Evolutionary conservation across 1,140 invertebrate genomes (phyloP).

Genomic region (Danaus melanippus): DNA sequence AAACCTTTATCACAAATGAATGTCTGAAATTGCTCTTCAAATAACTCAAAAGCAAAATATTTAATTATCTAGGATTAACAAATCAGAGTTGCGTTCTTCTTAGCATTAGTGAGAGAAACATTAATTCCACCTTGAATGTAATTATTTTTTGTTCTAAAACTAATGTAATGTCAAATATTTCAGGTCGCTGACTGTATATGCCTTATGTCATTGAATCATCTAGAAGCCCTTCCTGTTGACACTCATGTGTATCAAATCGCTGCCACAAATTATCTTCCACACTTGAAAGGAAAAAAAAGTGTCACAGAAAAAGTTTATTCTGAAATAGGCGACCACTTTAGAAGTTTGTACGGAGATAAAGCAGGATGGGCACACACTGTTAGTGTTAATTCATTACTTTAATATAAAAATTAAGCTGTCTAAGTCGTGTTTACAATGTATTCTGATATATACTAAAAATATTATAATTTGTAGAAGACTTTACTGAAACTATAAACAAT

Average conservation of each 20-base stretch:
- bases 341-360: constrained; percentile 85
- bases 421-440: too few relatives aligned
- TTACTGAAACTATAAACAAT: too few relatives aligned
- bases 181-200: constrained; percentile 98
- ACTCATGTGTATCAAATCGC: constrained; percentile 97
- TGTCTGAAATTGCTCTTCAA: neutral
- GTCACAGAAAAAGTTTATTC: constrained; percentile 88
- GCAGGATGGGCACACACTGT: constrained; percentile 98
- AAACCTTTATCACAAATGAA: neutral
- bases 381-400: constrained; percentile 27
- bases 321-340: constrained; percentile 88
- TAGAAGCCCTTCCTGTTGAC: constrained; percentile 93
- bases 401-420: too few relatives aligned
- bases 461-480: too few relatives aligned
- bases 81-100: too few relatives aligned
- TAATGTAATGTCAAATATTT: constrained; percentile 15
- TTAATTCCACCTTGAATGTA: too few relatives aligned
- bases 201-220: constrained; percentile 94
- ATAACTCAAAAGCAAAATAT: too few relatives aligned
- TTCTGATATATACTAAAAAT: too few relatives aligned
- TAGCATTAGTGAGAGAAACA: too few relatives aligned
- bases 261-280: constrained; percentile 84
- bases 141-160: too few relatives aligned
- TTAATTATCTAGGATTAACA: too few relatives aligned
- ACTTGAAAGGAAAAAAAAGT: constrained; percentile 83